Evolutionary conservation across 2,113 vertebrate species (phyloP), one percentile per base, ranked within the genome.

Genomic region (Pomatorhinus ruficollis): DNA sequence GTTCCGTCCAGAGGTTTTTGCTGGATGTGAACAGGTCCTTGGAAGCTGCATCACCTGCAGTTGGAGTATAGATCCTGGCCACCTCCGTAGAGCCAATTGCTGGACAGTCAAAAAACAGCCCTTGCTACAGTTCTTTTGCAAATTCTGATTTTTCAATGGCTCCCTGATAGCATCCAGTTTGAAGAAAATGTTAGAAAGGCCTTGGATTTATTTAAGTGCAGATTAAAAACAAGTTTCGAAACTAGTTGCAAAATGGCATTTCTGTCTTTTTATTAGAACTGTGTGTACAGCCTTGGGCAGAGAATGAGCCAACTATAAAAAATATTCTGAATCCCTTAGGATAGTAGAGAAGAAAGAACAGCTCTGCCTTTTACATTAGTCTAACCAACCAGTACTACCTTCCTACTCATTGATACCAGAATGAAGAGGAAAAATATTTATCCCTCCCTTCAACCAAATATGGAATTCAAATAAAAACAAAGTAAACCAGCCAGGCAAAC

Each of bases 381-480:
- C 42, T 89, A 35, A 61, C 44, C 66, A 64, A 66, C 20, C 27
- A 17, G 6, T 80, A 88, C 42, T 18, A 74, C 52, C 66, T 83
- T 90, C 76, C 60, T 39, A 54, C 44, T 74, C 79, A 74, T 44
- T 0, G 0, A 86, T 92, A 83, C 52, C 37, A 90, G 63, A 92
- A 74, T 31, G 64, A 91, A 91, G 54, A 80, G 47, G 35, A 53
- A 93, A 90, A 95, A 66, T 86, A 92, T 86, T 92, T 89, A 88
- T 92, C 45, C 49, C 56, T 88, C 42, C 54, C 54, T 93, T 83
- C 63, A 70, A 83, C 54, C 12, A 52, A 95, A 86, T 42, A 54
- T 86, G 86, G 92, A 92, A 95, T 95, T 90, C 65, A 93, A 93
- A 95, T 63, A 81, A 95, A 93, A 93, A 27, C 71, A 90, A 86